A percentile compares a stretch with the other conserved stretches of the same genome.
Evolutionary conservation across 2,113 vertebrate species (phyloP).

Genomic region (Accipiter virgatus): DNA sequence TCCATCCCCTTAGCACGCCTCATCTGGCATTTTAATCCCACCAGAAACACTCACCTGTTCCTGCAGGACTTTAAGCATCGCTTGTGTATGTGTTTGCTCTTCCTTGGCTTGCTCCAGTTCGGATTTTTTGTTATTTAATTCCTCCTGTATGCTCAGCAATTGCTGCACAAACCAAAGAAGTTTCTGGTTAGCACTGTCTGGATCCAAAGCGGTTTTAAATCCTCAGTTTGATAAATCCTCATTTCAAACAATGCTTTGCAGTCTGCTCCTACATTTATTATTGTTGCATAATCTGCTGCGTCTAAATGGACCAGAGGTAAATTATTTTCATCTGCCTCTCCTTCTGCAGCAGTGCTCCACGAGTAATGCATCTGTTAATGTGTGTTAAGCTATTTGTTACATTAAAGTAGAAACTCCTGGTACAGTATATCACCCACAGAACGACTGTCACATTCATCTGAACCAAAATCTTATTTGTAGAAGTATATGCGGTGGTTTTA

Average conservation of each 20-base stretch:
- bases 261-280: neutral
- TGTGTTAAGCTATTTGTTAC: neutral
- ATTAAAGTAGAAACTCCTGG: neutral
- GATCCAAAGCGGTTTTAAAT: neutral
- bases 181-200: neutral
- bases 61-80: constrained; percentile 77
- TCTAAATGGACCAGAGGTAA: neutral
- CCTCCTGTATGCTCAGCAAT: constrained; percentile 88
- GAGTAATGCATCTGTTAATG: neutral
- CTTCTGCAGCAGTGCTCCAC: neutral
- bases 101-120: constrained; percentile 90
- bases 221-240: neutral
- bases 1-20: neutral
- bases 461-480: constrained; percentile 43
- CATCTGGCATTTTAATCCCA: neutral
- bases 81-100: constrained; percentile 82
- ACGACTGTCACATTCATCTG: constrained; percentile 10
- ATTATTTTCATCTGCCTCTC: constrained; percentile 18
- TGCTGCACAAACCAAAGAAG: constrained; percentile 77
- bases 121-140: constrained; percentile 84
- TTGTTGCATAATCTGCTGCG: neutral
- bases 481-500: constrained; percentile 8
- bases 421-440: constrained; percentile 22
- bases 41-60: constrained; percentile 74
- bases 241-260: neutral